phyloP scores from a whole-genome alignment of 2,888 invertebrate genomes.

The Ectemnius continuus region DNA sequence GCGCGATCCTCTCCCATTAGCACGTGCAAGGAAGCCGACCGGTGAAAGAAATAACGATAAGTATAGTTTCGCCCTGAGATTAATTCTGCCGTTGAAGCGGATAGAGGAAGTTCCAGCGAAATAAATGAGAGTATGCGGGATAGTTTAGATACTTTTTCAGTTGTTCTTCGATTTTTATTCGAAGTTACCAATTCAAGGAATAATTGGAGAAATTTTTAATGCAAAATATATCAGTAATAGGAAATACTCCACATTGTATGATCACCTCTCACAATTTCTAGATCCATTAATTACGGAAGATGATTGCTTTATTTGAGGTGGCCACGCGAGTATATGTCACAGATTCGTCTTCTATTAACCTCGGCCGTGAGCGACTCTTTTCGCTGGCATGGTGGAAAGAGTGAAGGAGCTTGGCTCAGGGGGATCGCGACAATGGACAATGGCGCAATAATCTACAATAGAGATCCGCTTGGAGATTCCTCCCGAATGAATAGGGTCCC shows the following conservation, averaged over 20 bases:
- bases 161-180: too few species aligned
- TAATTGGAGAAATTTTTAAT: too few species aligned
- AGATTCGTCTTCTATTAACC: constrained; percentile 13
- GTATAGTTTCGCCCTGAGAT: too few species aligned
- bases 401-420: constrained; percentile 44
- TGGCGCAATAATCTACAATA: constrained; percentile 73
- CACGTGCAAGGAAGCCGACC: constrained; percentile 20
- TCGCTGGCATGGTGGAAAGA: constrained; percentile 38
- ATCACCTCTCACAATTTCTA: background rate
- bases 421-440: constrained; percentile 69
- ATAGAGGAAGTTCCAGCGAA: too few species aligned
- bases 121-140: too few species aligned
- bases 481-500: constrained; percentile 68
- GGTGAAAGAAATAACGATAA: constrained; percentile 9
- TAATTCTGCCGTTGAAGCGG: too few species aligned
- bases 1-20: constrained; percentile 5
- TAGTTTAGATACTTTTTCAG: too few species aligned
- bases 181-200: too few species aligned
- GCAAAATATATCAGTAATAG: too few species aligned
- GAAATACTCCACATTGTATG: too few species aligned
- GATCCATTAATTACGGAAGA: constrained; percentile 4
- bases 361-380: constrained; percentile 35
- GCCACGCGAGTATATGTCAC: constrained; percentile 7
- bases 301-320: background rate
- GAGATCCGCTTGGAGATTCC: constrained; percentile 71